Evolutionary conservation across 2,888 invertebrate species (phyloP).

Genomic region (Athalia cordata): DNA sequence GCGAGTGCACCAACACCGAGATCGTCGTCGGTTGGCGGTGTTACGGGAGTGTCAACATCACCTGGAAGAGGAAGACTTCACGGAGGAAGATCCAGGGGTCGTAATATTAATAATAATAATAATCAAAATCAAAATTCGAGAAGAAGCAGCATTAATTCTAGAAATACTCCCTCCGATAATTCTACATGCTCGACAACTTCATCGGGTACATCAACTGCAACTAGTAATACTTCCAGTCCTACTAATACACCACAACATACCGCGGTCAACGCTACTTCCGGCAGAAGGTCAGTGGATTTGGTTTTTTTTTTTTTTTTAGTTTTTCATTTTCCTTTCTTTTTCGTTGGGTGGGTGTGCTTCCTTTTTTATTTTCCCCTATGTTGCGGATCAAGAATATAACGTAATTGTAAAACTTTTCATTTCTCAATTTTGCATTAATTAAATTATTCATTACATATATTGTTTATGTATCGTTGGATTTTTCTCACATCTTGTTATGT

Average conservation of each 20-base stretch:
- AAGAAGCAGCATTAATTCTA: slow-evolving; percentile 56
- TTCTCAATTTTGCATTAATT: no score
- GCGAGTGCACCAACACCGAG: slow-evolving; percentile 69
- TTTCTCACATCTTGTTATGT: no score
- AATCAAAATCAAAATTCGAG: slow-evolving; percentile 40
- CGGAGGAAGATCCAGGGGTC: slow-evolving; percentile 34
- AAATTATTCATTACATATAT: no score
- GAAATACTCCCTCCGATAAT: slow-evolving; percentile 55
- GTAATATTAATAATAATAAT: background rate
- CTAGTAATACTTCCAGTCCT: slow-evolving; percentile 60
- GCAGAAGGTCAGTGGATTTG: slow-evolving; percentile 41
- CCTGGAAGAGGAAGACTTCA: slow-evolving; percentile 44
- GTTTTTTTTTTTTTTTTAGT: background rate
- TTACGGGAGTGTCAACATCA: slow-evolving; percentile 44
- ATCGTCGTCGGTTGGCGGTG: slow-evolving; percentile 49
- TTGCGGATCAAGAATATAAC: no score
- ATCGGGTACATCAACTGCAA: slow-evolving; percentile 57
- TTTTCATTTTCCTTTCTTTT: background rate
- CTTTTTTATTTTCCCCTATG: background rate
- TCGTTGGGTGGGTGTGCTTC: background rate
- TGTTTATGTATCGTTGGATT: no score
- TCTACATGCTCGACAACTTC: slow-evolving; percentile 59
- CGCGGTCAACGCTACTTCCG: background rate
- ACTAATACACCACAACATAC: slow-evolving; percentile 50
- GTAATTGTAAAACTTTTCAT: no score